phyloP scores from a whole-genome alignment of 2,113 vertebrate species.

The Sapayoa aenigma region DNA sequence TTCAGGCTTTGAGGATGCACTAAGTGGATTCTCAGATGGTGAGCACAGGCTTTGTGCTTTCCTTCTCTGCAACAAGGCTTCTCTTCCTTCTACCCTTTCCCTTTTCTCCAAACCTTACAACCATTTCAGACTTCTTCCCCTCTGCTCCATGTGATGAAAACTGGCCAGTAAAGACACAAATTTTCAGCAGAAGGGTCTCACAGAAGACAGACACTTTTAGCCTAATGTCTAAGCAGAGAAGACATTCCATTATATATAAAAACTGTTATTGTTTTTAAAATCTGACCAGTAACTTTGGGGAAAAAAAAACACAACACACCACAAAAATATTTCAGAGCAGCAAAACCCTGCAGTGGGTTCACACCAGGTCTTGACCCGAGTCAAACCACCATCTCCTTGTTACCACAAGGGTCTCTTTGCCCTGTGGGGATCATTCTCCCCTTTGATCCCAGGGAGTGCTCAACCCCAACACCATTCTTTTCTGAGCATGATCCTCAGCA shows the following conservation, averaged over 20 bases:
- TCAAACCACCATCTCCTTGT: background rate
- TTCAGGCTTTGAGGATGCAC: background rate
- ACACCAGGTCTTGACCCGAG: background rate
- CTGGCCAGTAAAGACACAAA: background rate
- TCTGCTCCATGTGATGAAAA: background rate
- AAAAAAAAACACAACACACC: too few relatives aligned
- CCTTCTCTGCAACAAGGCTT: background rate
- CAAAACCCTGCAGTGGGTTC: background rate
- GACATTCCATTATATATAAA: background rate
- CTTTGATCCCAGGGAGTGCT: background rate
- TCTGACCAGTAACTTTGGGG: background rate
- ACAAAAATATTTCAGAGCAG: background rate
- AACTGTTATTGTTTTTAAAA: background rate
- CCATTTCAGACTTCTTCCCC: background rate
- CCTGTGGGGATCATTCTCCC: background rate
- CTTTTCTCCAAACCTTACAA: background rate
- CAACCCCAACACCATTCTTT: background rate
- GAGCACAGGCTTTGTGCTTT: background rate
- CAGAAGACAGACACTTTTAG: background rate
- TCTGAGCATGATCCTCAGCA: background rate
- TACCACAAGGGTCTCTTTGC: background rate
- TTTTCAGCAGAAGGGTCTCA: background rate
- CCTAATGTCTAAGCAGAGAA: background rate
- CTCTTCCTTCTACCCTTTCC: background rate
- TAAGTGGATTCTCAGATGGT: background rate